phyloP scores from a whole-genome alignment of 1,140 invertebrate species.

The Thaumetopoea pityocampa region DNA sequence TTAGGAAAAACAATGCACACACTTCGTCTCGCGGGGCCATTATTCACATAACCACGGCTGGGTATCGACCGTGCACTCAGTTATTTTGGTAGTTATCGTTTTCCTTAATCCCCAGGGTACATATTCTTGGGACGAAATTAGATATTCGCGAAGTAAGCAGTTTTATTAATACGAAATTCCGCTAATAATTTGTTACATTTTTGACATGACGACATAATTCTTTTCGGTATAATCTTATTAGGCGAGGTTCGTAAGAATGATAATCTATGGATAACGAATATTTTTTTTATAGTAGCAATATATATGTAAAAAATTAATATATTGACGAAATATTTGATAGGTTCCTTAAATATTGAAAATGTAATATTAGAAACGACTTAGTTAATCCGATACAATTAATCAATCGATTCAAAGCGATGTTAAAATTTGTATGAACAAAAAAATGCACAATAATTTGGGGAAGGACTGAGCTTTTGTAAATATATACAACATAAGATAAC shows the following conservation, averaged over 20 bases:
- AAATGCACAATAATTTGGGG: no score
- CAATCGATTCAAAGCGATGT: no score
- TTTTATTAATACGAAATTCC: slow-evolving; percentile 22
- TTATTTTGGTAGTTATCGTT: slow-evolving; percentile 19
- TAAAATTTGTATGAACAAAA: no score
- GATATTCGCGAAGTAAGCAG: slow-evolving; percentile 21
- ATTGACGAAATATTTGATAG: no score
- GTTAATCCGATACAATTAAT: no score
- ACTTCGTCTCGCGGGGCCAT: slow-evolving; percentile 7
- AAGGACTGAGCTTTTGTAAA: no score
- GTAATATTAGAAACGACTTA: no score
- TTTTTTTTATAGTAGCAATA: no score
- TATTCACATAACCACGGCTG: slow-evolving; percentile 8
- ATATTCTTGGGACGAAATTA: slow-evolving; percentile 18
- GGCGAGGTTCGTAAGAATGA: slow-evolving; percentile 15
- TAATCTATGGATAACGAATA: slow-evolving; percentile 5
- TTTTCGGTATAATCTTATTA: slow-evolving; percentile 18
- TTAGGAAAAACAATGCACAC: slow-evolving; percentile 7
- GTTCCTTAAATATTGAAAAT: no score
- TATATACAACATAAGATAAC: no score
- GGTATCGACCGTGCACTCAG: slow-evolving; percentile 16
- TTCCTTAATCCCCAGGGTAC: slow-evolving; percentile 13
- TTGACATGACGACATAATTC: slow-evolving; percentile 20
- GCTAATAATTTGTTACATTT: slow-evolving; percentile 25
- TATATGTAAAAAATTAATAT: no score